phyloP scores from a whole-genome alignment of 1,140 invertebrate genomes.

The Hesperophylax magnus region DNA sequence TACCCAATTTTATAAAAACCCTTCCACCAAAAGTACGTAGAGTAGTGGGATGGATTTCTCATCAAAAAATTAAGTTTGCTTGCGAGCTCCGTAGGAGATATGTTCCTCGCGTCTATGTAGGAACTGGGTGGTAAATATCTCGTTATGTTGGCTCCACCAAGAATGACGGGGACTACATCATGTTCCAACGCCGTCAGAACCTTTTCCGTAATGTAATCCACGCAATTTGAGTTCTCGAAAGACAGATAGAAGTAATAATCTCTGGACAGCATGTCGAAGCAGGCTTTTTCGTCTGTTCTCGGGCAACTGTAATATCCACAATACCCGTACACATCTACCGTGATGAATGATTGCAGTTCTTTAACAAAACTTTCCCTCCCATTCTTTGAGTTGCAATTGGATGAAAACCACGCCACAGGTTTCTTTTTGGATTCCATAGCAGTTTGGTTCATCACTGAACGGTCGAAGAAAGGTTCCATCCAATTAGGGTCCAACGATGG shows the following conservation, averaged over 20 bases:
- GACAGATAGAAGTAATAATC: slow-evolving; percentile 77
- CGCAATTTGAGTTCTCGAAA: slow-evolving; percentile 74
- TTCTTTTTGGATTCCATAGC: background rate
- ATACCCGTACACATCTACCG: slow-evolving; percentile 78
- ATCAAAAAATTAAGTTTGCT: slow-evolving; percentile 69
- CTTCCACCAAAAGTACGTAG: slow-evolving; percentile 72
- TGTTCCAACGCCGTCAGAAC: slow-evolving; percentile 65
- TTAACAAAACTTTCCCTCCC: slow-evolving; percentile 70
- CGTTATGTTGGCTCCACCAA: slow-evolving; percentile 72
- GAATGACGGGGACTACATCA: slow-evolving; percentile 72
- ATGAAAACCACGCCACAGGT: slow-evolving; percentile 74
- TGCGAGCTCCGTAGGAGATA: slow-evolving; percentile 69
- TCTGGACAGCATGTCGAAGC: slow-evolving; percentile 65
- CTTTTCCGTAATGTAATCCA: slow-evolving; percentile 75
- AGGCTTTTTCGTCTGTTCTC: slow-evolving; percentile 59
- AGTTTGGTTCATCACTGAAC: background rate
- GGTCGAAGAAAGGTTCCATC: slow-evolving; percentile 38
- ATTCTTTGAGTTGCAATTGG: slow-evolving; percentile 73
- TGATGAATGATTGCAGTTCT: slow-evolving; percentile 71
- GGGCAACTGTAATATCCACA: slow-evolving; percentile 68
- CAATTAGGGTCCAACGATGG: slow-evolving; percentile 47
- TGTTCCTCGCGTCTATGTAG: slow-evolving; percentile 75
- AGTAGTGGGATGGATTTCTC: slow-evolving; percentile 64
- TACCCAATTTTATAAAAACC: slow-evolving; percentile 39
- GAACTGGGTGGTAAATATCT: slow-evolving; percentile 69